A percentile compares a stretch with the other conserved stretches of the same genome.
Conservation (phyloP, 2,888 invertebrate species). For the Drosophila infuscata region DNA sequence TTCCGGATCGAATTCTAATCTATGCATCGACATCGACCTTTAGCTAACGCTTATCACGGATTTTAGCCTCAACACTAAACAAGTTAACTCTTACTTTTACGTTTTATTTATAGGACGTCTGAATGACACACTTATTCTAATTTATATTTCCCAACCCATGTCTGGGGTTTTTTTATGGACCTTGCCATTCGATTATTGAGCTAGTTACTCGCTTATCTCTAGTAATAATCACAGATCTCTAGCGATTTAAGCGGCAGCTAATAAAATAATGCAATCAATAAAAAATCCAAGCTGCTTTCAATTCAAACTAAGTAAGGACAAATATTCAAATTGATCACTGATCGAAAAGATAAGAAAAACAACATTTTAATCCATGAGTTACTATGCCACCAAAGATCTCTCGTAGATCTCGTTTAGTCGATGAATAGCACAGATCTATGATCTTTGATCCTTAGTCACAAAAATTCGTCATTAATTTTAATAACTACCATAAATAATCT, state of each 20-base stretch:
- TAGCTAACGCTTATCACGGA: conserved; percentile 7
- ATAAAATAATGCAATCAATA: not conserved
- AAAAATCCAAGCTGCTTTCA: not conserved
- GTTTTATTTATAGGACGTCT: conserved; percentile 6
- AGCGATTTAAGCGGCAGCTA: not conserved
- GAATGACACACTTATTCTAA: not conserved
- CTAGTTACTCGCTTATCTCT: not conserved
- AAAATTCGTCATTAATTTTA: too few relatives aligned
- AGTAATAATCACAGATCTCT: not conserved
- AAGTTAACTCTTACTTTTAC: conserved; percentile 3
- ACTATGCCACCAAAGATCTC: too few relatives aligned
- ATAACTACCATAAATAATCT: too few relatives aligned
- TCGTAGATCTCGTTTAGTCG: too few relatives aligned
- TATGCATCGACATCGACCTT: not conserved
- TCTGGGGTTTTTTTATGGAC: not conserved
- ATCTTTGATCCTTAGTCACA: too few relatives aligned
- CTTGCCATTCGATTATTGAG: not conserved
- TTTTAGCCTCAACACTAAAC: conserved; percentile 14
- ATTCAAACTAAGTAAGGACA: not conserved
- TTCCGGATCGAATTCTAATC: not conserved
- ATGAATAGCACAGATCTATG: too few relatives aligned
- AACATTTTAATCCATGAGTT: too few relatives aligned
- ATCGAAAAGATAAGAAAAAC: not conserved
- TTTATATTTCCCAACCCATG: not conserved
- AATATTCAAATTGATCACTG: not conserved